Percentiles rank a stretch among this genome's conserved stretches.
phyloP scores from a whole-genome alignment of 2,113 vertebrate genomes.

The Mormyrus lacerda region DNA sequence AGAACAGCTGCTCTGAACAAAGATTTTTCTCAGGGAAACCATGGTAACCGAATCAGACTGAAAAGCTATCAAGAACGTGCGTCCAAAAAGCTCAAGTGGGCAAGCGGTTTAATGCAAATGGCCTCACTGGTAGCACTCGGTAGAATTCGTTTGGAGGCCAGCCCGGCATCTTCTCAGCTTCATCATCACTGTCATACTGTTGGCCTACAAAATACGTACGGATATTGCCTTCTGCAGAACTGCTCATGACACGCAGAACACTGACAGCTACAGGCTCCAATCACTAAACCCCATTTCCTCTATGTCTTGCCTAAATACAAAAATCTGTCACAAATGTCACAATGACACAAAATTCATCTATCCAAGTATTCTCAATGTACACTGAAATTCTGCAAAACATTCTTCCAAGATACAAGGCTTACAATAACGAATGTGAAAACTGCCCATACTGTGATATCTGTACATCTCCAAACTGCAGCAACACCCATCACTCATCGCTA shows the following conservation, averaged over 20 bases:
- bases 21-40: background rate
- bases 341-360: background rate
- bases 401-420: background rate
- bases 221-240: background rate
- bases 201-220: background rate
- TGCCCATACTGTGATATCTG: background rate
- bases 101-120: background rate
- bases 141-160: background rate
- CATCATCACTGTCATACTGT: background rate
- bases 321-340: background rate
- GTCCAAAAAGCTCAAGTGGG: background rate
- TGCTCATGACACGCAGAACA: background rate
- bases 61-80: background rate
- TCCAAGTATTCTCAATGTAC: background rate
- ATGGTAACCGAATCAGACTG: background rate
- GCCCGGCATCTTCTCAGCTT: background rate
- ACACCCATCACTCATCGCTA: background rate
- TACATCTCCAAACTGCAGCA: background rate
- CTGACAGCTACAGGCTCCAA: background rate
- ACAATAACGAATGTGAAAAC: background rate
- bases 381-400: background rate
- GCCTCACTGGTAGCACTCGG: background rate
- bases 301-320: background rate
- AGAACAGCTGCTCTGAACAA: background rate
- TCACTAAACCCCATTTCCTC: background rate